phyloP scores from a whole-genome alignment of 2,888 invertebrate genomes.

The Microctonus brassicae region DNA sequence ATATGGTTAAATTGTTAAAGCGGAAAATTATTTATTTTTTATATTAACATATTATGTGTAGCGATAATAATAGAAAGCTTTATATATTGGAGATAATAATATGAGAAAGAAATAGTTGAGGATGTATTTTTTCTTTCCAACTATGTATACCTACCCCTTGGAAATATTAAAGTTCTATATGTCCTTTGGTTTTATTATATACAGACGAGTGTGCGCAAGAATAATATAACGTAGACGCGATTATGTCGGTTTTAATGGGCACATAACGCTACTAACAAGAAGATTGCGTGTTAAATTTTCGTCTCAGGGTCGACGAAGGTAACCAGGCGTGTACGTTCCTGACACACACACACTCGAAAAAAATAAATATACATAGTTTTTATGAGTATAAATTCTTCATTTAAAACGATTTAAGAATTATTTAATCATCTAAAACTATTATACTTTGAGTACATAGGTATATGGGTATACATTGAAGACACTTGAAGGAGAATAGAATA shows the following conservation, averaged over 20 bases:
- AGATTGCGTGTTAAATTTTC: slow-evolving; percentile 57
- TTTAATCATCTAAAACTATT: background rate
- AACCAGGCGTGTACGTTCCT: slow-evolving; percentile 42
- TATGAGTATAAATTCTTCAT: background rate
- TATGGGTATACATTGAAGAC: background rate
- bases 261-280: slow-evolving; percentile 61
- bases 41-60: too few relatives aligned
- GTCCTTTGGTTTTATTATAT: background rate
- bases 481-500: too few relatives aligned
- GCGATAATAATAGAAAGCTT: too few relatives aligned
- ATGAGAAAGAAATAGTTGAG: too few relatives aligned
- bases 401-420: background rate
- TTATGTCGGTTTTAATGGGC: slow-evolving; percentile 58
- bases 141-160: too few relatives aligned
- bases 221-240: slow-evolving; percentile 40
- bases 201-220: background rate
- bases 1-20: background rate
- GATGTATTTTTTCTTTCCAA: too few relatives aligned
- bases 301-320: slow-evolving; percentile 47
- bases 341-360: background rate
- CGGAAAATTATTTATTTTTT: background rate
- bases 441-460: background rate
- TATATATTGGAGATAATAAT: too few relatives aligned
- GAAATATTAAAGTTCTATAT: background rate
- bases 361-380: background rate